These are phyloP conservation scores for Apteryx owenii DNA, from an alignment of 2,113 vertebrate species.

Conservation along the genomic window DNA sequence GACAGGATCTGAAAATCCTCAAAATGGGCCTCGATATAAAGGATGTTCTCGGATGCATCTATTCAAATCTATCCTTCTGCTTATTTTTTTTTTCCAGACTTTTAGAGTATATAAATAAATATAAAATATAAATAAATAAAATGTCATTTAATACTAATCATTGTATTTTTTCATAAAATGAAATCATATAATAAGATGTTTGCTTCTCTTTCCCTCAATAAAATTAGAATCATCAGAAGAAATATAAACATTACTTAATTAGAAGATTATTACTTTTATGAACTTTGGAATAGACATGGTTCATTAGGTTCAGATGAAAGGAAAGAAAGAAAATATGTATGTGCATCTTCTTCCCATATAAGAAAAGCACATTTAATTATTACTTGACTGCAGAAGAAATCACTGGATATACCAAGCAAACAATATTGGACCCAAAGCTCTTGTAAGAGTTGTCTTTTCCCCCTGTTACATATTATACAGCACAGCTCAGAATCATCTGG, in stretches of 20 bases:
- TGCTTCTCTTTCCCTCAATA: background rate
- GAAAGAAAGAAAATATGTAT: background rate
- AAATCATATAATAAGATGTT: rapidly evolving
- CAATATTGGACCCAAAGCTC: background rate
- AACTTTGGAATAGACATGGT: background rate
- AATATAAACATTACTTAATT: background rate
- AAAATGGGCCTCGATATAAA: background rate
- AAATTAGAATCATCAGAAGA: background rate
- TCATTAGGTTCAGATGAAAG: background rate
- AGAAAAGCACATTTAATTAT: background rate
- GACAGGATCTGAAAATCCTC: background rate
- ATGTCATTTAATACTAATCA: background rate
- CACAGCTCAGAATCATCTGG: background rate
- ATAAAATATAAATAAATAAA: background rate
- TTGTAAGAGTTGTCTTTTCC: background rate
- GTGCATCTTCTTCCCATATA: background rate
- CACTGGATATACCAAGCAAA: background rate
- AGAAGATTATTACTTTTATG: background rate
- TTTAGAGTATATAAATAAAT: background rate
- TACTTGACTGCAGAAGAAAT: background rate
- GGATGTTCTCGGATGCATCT: background rate
- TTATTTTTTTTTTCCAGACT: background rate
- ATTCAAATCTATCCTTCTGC: background rate
- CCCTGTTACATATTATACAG: background rate
- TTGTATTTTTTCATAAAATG: background rate